A percentile compares a stretch with the other conserved stretches of the same genome.
These are phyloP conservation scores for Laspeyria flexula DNA, from an alignment of 2,888 invertebrate species.

Conservation along the genomic window DNA sequence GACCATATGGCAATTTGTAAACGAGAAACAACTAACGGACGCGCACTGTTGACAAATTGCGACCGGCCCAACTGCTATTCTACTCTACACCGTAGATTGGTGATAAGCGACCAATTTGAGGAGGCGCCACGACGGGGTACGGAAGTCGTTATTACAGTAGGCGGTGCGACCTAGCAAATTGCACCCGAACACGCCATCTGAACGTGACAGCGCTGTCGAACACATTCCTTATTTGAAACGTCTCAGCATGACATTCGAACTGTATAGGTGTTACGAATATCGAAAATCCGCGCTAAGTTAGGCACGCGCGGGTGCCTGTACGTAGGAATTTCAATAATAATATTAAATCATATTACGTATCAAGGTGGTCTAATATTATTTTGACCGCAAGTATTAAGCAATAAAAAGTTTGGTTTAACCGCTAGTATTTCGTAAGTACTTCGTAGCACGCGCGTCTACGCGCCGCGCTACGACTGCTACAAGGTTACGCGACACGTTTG, in stretches of 20 bases:
- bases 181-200: constrained; percentile 82
- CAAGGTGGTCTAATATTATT: constrained; percentile 32
- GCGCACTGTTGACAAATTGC: constrained; percentile 78
- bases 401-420: constrained; percentile 47
- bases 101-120: constrained; percentile 86
- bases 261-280: constrained; percentile 66
- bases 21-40: constrained; percentile 67
- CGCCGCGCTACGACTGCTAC: constrained; percentile 35
- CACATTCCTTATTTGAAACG: constrained; percentile 82
- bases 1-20: constrained; percentile 56
- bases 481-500: constrained; percentile 32
- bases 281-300: constrained; percentile 49
- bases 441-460: constrained; percentile 48
- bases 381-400: constrained; percentile 45
- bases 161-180: constrained; percentile 83
- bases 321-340: constrained; percentile 29
- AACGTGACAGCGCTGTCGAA: constrained; percentile 85
- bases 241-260: constrained; percentile 74
- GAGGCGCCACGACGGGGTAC: constrained; percentile 85
- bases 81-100: constrained; percentile 82
- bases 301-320: constrained; percentile 20
- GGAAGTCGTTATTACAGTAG: constrained; percentile 86
- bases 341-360: constrained; percentile 32
- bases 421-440: constrained; percentile 44
- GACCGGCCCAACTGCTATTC: constrained; percentile 77